Evolutionary conservation across 2,113 vertebrate species (phyloP).

Genomic region (Himantopus leucocephalus): DNA sequence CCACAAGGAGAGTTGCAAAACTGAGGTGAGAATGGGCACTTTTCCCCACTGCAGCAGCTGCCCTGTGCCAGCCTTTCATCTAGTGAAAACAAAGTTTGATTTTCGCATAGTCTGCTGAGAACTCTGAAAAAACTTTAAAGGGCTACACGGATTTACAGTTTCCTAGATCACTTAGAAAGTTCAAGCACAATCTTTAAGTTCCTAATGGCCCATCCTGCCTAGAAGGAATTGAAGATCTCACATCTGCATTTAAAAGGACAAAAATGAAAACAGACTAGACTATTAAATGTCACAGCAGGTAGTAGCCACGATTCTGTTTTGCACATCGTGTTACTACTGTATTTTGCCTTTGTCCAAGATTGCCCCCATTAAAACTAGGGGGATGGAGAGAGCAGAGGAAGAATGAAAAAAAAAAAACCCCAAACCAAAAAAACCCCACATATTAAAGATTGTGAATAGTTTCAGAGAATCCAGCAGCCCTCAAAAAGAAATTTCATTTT

Average conservation of each 20-base stretch:
- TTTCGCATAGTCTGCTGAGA: not conserved
- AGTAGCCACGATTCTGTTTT: not conserved
- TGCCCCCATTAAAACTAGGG: not conserved
- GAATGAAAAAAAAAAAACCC: not conserved
- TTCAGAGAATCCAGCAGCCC: not conserved
- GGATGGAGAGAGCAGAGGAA: not conserved
- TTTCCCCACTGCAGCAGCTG: not conserved
- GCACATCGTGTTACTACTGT: fast-evolving
- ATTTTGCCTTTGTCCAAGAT: not conserved
- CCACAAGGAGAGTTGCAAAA: not conserved
- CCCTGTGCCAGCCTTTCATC: not conserved
- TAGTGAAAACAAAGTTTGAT: not conserved
- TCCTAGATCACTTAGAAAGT: not conserved
- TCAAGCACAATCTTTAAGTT: not conserved
- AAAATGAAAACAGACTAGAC: not conserved
- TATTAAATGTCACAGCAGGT: not conserved
- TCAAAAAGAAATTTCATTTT: not conserved
- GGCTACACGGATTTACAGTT: fast-evolving
- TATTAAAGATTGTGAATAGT: not conserved
- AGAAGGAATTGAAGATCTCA: not conserved
- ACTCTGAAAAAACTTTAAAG: not conserved
- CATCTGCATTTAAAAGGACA: not conserved
- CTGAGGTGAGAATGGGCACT: not conserved
- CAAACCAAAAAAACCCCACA: not conserved
- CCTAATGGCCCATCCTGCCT: not conserved